These are phyloP conservation scores for Pontoporia blainvillei DNA, from an alignment of 2,113 vertebrate genomes.

Conservation along the genomic window DNA sequence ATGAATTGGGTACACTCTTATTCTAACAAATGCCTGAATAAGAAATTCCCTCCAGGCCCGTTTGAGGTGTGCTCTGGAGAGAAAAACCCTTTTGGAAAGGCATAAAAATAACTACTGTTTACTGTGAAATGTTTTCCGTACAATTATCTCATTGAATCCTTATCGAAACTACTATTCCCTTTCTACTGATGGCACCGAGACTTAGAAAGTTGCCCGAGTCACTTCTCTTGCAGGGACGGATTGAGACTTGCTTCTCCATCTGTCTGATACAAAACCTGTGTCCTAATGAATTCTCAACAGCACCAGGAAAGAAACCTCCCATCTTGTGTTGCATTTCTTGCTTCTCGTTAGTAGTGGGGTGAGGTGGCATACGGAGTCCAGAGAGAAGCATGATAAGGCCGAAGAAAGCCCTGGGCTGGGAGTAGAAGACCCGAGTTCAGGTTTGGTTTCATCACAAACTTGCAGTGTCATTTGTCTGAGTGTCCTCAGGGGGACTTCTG, in stretches of 20 bases:
- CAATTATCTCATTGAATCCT: not conserved
- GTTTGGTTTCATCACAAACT: not conserved
- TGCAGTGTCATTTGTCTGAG: not conserved
- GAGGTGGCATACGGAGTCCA: too few species aligned
- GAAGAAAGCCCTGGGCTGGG: not conserved
- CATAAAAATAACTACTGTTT: not conserved
- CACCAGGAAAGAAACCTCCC: not conserved
- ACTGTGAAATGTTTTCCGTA: not conserved
- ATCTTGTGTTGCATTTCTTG: not conserved
- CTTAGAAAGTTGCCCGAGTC: not conserved
- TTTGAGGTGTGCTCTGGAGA: not conserved
- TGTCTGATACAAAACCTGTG: not conserved
- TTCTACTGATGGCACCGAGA: not conserved
- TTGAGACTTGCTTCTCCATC: not conserved
- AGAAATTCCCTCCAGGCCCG: not conserved
- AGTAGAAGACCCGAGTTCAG: not conserved
- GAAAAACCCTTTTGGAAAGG: not conserved
- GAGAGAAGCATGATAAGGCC: not conserved
- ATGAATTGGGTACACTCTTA: not conserved
- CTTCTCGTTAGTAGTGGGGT: not conserved
- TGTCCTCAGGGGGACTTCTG: not conserved
- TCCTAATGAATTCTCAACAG: not conserved
- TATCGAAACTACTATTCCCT: rapidly evolving
- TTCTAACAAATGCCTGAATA: not conserved
- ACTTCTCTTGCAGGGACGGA: not conserved